phyloP scores from a whole-genome alignment of 2,113 vertebrate species.

The Hemibagrus wyckioides region DNA sequence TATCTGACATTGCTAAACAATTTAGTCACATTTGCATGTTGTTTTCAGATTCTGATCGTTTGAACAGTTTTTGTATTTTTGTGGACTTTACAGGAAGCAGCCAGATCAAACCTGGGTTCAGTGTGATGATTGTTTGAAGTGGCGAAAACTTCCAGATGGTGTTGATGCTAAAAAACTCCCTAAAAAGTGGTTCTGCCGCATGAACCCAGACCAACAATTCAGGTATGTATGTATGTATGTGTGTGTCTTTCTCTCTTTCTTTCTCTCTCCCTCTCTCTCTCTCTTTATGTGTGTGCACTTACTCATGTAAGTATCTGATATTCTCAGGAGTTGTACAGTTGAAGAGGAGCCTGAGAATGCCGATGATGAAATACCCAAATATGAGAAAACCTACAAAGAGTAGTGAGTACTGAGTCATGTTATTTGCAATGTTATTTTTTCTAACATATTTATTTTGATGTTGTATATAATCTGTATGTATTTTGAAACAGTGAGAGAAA shows the following conservation, averaged over 20 bases:
- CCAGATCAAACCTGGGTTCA: constrained; percentile 96
- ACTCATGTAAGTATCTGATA: background rate
- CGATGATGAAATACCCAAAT: constrained; percentile 81
- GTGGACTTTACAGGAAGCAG: constrained; percentile 72
- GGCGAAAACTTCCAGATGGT: constrained; percentile 92
- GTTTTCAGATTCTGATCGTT: background rate
- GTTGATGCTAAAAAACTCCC: constrained; percentile 78
- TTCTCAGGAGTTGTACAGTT: constrained; percentile 79
- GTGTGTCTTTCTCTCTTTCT: background rate
- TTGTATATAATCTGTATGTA: constrained; percentile 26
- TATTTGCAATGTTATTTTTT: background rate
- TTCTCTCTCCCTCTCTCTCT: background rate
- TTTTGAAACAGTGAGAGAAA: constrained; percentile 62
- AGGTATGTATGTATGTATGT: constrained; percentile 39
- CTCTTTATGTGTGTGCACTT: constrained; percentile 3
- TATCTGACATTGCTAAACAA: background rate
- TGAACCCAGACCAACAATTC: constrained; percentile 87
- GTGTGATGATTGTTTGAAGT: constrained; percentile 82
- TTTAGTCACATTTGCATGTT: background rate
- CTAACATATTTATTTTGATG: background rate
- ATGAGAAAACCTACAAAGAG: constrained; percentile 84
- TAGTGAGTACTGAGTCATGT: constrained; percentile 59
- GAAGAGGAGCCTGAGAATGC: constrained; percentile 87
- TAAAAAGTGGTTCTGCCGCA: constrained; percentile 86
- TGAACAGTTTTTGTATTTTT: background rate